Conservation (phyloP, 2,113 vertebrate genomes). For the Spheniscus mendiculus region DNA sequence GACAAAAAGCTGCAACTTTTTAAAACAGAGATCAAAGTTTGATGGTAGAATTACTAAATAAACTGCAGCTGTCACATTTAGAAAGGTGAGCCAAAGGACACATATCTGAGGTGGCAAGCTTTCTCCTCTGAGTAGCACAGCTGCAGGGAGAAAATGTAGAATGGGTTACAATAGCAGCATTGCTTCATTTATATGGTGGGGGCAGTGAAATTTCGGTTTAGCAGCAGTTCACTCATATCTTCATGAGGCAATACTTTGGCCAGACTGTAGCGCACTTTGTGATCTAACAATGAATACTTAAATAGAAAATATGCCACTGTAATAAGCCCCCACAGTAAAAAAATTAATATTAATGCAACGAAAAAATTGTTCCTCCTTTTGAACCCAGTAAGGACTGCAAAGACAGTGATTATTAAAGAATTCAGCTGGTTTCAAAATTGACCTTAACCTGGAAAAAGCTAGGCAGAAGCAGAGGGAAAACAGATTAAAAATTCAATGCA, state of each 20-base stretch:
- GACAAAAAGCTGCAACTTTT: neutral
- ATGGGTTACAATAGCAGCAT: neutral
- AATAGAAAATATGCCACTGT: slow-evolving; percentile 51
- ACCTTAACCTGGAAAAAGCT: slow-evolving; percentile 65
- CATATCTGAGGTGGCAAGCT: neutral
- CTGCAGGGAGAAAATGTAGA: neutral
- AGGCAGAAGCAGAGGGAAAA: slow-evolving; percentile 41
- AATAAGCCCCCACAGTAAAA: slow-evolving; percentile 59
- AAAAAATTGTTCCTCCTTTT: slow-evolving; percentile 56
- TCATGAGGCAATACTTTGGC: neutral
- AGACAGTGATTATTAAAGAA: slow-evolving; percentile 41
- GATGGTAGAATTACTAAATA: slow-evolving; percentile 1
- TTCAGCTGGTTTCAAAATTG: slow-evolving; percentile 50
- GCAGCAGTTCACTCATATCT: neutral
- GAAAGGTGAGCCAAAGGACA: slow-evolving; percentile 45
- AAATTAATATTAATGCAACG: slow-evolving; percentile 70
- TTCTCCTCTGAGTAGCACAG: neutral
- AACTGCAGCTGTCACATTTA: neutral
- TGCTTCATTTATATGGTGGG: neutral
- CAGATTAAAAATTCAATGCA: slow-evolving; percentile 63
- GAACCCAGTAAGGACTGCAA: slow-evolving; percentile 44
- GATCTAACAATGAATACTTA: slow-evolving; percentile 61
- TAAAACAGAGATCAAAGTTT: neutral
- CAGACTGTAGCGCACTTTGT: neutral
- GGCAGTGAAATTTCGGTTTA: neutral